Conservation (phyloP, 1,140 invertebrate genomes). For the Geopemphigus sp. region DNA sequence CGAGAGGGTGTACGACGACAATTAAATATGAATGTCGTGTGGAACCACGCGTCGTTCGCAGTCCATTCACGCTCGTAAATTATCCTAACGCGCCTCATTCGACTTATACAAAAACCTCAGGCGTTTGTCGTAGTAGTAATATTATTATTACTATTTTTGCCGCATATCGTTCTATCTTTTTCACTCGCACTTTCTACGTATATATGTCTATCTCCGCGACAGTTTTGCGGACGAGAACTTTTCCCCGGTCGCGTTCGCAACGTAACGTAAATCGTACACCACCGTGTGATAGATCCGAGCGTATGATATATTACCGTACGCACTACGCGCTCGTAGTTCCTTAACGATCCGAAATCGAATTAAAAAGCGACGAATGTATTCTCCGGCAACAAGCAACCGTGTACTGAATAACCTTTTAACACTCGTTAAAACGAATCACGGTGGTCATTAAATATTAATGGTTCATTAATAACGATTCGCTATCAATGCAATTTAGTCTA, state of each 20-base stretch:
- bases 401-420: conserved; percentile 9
- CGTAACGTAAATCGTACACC: not conserved
- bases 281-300: not conserved
- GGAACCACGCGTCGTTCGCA: not conserved
- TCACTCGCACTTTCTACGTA: no score
- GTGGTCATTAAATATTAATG: conserved; percentile 30
- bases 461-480: not conserved
- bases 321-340: not conserved
- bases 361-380: conserved; percentile 2
- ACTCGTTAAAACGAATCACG: not conserved
- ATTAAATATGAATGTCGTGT: not conserved
- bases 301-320: not conserved
- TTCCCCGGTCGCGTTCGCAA: no score
- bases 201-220: no score
- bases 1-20: not conserved
- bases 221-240: no score
- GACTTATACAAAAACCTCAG: not conserved
- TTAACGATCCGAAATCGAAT: conserved; percentile 9
- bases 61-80: not conserved
- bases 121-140: not conserved
- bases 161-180: no score
- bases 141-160: not conserved
- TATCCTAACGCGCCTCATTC: not conserved
- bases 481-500: not conserved
- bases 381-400: not conserved